Conservation (phyloP, 2,113 vertebrate genomes). For the Mormyrus iriodes region DNA sequence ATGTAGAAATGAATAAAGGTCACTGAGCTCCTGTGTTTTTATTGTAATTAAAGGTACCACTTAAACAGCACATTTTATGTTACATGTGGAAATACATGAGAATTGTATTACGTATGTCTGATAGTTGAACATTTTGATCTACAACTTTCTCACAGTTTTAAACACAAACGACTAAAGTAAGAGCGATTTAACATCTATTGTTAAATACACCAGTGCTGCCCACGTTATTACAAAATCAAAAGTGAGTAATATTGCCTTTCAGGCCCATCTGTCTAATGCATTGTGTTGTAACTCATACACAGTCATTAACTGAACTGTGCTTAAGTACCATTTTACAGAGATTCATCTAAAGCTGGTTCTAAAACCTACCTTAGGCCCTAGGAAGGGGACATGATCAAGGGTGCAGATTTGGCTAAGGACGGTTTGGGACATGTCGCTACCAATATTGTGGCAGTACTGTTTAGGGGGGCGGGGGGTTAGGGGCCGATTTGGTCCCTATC, state of each 20-base stretch:
- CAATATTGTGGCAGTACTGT: not conserved
- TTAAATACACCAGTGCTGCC: not conserved
- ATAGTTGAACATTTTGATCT: not conserved
- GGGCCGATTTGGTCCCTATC: not conserved
- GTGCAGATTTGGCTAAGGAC: not conserved
- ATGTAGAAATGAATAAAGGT: not conserved
- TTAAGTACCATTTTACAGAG: not conserved
- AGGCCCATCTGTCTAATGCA: not conserved
- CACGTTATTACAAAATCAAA: not conserved
- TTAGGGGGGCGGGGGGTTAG: not conserved
- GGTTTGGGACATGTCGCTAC: not conserved
- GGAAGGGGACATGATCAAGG: not conserved
- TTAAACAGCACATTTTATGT: not conserved
- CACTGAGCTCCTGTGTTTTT: not conserved
- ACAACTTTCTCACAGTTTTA: not conserved
- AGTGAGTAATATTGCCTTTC: not conserved
- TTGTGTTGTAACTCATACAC: not conserved
- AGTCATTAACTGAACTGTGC: not conserved
- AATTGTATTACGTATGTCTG: not conserved
- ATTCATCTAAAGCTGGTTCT: not conserved
- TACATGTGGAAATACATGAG: not conserved
- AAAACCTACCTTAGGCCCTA: not conserved
- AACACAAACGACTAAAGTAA: not conserved
- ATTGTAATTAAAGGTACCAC: not conserved
- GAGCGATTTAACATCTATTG: not conserved